Base-by-base conservation (phyloP, 2,888 invertebrate species). In the Drosophila melanosoma region DNA sequence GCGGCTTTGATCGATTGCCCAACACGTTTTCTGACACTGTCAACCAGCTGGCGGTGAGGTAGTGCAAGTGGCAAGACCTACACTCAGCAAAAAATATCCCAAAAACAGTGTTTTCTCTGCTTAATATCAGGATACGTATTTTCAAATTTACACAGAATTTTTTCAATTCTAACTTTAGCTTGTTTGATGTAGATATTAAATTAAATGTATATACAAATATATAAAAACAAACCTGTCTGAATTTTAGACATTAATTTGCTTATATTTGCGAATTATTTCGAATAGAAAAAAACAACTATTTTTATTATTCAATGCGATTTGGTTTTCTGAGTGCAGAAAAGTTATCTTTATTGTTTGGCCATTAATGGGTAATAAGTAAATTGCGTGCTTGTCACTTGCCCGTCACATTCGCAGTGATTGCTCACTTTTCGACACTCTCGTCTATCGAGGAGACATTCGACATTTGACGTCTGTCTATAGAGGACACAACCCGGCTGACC, bases 351-450 rank as follows among this genome's bases (percentile, higher is more conserved):
- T 53, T 64, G 64, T 58, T 68, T 75, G 70, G 69, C 74, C 83
- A 90, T 90, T 90, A 92, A 90, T 90, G 90, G 90, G 82, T 92
- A 90, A 88, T 89, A 88, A 91, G 86, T 82, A 87, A 88, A 90
- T 91, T 83, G 92, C 91, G 90, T 92, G 91, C 79, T 82, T 70
- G 82, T 76, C 79, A 72, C 71, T 64, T 60, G 65, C 58, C 82
- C 82, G 76, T 72, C 78, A 69, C 90, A 87, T 85, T 82, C 81
- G 79, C 90, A 78, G 90, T 90, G 86, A 87, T 87, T 87, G 90
- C 90, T 90, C 86, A 87, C 84, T 87, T 87, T 90, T 89, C 83
- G 87, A 79, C 86, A 87, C 86, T 82, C 69, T 74, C 73, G 58
- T 68, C 57, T 59, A 52, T 60, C 69, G 56, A 48, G 35, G 58